phyloP scores from a whole-genome alignment of 1,140 invertebrate genomes.

The Trypoxylus dichotomus region DNA sequence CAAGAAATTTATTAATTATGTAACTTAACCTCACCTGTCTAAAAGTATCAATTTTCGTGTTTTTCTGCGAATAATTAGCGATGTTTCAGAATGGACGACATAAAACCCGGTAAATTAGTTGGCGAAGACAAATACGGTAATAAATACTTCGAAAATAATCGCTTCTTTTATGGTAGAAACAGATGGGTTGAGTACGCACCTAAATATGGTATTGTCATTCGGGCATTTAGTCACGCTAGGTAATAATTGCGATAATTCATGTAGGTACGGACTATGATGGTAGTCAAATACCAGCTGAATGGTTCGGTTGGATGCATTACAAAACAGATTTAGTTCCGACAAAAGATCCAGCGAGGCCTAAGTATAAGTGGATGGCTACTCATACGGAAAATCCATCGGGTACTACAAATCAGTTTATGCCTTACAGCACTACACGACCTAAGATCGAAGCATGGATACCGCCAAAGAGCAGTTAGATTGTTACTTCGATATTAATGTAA shows the following conservation, averaged over 20 bases:
- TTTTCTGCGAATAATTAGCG: constrained; percentile 18
- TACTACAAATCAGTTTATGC: constrained; percentile 78
- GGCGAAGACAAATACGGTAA: constrained; percentile 96
- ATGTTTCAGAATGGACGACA: constrained; percentile 75
- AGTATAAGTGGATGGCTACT: constrained; percentile 84
- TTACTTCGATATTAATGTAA: neutral
- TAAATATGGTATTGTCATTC: constrained; percentile 55
- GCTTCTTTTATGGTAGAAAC: constrained; percentile 88
- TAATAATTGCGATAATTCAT: constrained; percentile 20
- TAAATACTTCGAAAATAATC: constrained; percentile 92
- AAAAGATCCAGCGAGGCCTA: constrained; percentile 70
- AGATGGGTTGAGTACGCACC: constrained; percentile 91
- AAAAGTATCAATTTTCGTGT: constrained; percentile 30
- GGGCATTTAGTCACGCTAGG: constrained; percentile 45
- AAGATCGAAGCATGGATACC: constrained; percentile 89
- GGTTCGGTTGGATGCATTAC: constrained; percentile 87
- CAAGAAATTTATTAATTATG: constrained; percentile 55
- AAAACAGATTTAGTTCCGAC: constrained; percentile 78
- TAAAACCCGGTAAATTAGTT: constrained; percentile 84
- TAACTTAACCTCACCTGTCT: constrained; percentile 45
- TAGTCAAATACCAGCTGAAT: constrained; percentile 89
- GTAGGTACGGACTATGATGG: constrained; percentile 86
- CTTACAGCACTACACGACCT: constrained; percentile 82
- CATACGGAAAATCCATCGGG: constrained; percentile 84
- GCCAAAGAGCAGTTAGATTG: neutral